These are phyloP conservation scores for Procavia capensis DNA, from an alignment of 2,113 vertebrate genomes.

Conservation along the genomic window DNA sequence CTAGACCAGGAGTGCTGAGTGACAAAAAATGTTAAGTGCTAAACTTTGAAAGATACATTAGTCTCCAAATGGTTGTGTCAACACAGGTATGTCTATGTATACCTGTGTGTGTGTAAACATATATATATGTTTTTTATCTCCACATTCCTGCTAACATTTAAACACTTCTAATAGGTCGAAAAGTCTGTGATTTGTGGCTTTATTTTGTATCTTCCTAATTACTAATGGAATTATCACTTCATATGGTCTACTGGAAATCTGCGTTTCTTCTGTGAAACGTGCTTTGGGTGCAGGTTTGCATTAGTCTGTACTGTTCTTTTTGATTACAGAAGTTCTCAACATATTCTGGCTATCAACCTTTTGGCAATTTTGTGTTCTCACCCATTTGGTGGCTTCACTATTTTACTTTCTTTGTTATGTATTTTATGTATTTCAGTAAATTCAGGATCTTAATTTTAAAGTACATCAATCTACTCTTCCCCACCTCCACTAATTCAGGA, in stretches of 20 bases:
- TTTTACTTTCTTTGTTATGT: background rate
- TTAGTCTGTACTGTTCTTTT: background rate
- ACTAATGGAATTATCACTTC: background rate
- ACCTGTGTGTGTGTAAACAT: too few relatives aligned
- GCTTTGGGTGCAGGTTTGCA: background rate
- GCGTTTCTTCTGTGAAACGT: background rate
- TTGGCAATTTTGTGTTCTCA: background rate
- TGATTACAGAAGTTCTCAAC: background rate
- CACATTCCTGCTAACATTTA: background rate
- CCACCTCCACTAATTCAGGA: background rate
- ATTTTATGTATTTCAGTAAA: background rate
- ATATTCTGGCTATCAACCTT: background rate
- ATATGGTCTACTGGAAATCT: background rate
- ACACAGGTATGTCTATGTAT: too few relatives aligned
- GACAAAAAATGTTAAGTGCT: background rate
- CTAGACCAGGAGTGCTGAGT: background rate
- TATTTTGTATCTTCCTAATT: background rate
- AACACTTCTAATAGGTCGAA: fast-evolving
- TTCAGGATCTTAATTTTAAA: background rate
- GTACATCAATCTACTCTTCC: background rate
- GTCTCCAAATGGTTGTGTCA: background rate
- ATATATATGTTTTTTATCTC: too few relatives aligned
- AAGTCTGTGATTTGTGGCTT: background rate
- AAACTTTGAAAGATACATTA: background rate
- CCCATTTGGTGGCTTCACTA: background rate